phyloP scores from a whole-genome alignment of 2,797 vertebrate genomes.

The Phrynocephalus forsythii region DNA sequence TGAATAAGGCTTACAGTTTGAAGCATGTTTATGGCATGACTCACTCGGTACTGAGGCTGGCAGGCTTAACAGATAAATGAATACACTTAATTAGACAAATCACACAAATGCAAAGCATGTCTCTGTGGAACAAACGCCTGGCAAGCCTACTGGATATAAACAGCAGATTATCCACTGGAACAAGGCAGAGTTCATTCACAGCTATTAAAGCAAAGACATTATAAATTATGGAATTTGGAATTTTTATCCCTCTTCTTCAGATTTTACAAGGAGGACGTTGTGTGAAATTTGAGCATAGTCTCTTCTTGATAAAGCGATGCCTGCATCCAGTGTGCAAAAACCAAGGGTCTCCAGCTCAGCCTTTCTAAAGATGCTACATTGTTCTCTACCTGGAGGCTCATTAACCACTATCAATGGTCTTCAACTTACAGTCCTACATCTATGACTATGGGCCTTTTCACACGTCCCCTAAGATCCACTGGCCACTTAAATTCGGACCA shows the following conservation, averaged over 20 bases:
- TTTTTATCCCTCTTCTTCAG: background rate
- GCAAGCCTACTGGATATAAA: slow-evolving; percentile 32
- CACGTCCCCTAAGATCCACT: no score
- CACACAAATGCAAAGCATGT: slow-evolving; percentile 56
- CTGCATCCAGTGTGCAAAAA: background rate
- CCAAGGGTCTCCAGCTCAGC: background rate
- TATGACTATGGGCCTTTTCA: no score
- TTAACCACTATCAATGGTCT: background rate
- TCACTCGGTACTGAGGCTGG: slow-evolving; percentile 37
- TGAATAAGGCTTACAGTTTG: slow-evolving; percentile 41
- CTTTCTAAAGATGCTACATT: background rate
- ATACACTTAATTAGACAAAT: slow-evolving; percentile 56
- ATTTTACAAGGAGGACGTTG: background rate
- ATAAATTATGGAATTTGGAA: background rate
- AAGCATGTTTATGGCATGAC: slow-evolving; percentile 33
- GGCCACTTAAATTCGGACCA: no score
- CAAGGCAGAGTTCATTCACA: background rate
- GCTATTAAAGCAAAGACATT: accelerated
- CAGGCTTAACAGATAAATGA: slow-evolving; percentile 47
- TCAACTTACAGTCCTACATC: background rate
- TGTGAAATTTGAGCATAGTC: background rate
- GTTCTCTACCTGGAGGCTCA: background rate
- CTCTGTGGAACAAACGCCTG: slow-evolving; percentile 53
- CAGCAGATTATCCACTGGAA: slow-evolving; percentile 28
- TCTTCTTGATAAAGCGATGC: background rate